Evolutionary conservation across 2,797 vertebrate genomes (phyloP), one percentile per base, ranked within the genome.

Genomic region (Sternarchorhynchus goeldii): DNA sequence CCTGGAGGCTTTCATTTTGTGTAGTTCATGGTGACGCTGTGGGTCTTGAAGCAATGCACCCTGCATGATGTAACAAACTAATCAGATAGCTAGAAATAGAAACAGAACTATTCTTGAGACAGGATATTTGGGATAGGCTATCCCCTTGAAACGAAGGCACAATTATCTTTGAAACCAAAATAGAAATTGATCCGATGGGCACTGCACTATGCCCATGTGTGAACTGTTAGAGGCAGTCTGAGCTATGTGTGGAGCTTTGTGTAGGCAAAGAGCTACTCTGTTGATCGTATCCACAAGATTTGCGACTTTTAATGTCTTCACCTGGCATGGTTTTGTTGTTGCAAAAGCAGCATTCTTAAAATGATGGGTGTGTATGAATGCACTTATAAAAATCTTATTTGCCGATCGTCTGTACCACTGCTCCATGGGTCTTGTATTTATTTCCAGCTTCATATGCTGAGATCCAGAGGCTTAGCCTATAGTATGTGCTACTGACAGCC

Each of bases 91-190:
- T 89, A 89, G 85, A 88, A 91, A 92, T 91, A 91, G 91, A 84
- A 88, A 80, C 84, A 85, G 87, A 88, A 88, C 88, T 87, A 90
- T 91, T 92, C 92, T 89, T 89, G 87, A 90, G 87, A 83, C 85
- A 86, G 89, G 88, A 90, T 87, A 91, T 90, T 86, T 87, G 85
- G 87, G 83, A 91, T 89, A 86, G 86, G 88, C 82, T 88, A 78
- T 88, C 88, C 85, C 88, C 36, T 62, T 88, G 86, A 89, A 85
- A 70, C 85, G 79, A 85, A 83, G 86, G 78, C 87, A 84, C 86
- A 88, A 86, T 88, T 90, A 87, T 85, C 84, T 53, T 79, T 32
- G 69, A 65, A 85, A 85, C 88, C 85, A 83, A 89, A 92, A 92
- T 90, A 91, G 88, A 83, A 89, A 73, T 81, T n/a, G 58, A 80